Evolutionary conservation across 2,113 vertebrate genomes (phyloP), one percentile per base, ranked within the genome.

Genomic region (Malurus alboscapulatus): DNA sequence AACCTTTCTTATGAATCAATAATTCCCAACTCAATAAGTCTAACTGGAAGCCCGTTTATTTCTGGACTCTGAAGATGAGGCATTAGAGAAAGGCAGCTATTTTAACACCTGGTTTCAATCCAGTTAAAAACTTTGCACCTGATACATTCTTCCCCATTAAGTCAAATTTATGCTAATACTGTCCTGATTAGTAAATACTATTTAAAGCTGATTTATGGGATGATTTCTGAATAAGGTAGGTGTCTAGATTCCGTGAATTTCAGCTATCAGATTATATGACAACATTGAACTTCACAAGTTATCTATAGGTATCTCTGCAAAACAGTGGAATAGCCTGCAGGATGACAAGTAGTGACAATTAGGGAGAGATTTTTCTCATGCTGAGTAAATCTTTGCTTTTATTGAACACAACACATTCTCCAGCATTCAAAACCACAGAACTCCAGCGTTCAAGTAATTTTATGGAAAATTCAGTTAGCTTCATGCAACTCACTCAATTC

Each of bases 111-210:
- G 84, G n/a, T 92, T 94, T 94, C 68, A 83, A 87, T 91, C 25
- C 87, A 86, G 47, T 86, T 96, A 91, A 94, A 90, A 95, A 83
- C 59, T 83, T 83, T 74, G 58, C 75, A 86, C 75, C 90, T 93
- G 82, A 94, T 80, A 73, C 48, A 65, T 86, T 80, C 75, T 90
- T 54, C 17, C 0, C 71, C 42, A 95, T 95, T 95, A 95, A 95
- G 68, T 93, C 82, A 94, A 96, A 91, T 93, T 90, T 95, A 96
- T 94, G 90, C 87, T 90, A 94, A 94, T 95, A 67, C 19, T 71
- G 75, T 77, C 65, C 81, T 96, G 91, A 96, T 95, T 94, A 96
- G 81, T 36, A 87, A 93, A 79, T 20, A 94, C 91, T 94, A 95
- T 95, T 96, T 96, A 93, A 94, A 91, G 87, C 45, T 77, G 74